Base-by-base conservation (phyloP, 1,140 invertebrate species). In the Pteromalus puparum region DNA sequence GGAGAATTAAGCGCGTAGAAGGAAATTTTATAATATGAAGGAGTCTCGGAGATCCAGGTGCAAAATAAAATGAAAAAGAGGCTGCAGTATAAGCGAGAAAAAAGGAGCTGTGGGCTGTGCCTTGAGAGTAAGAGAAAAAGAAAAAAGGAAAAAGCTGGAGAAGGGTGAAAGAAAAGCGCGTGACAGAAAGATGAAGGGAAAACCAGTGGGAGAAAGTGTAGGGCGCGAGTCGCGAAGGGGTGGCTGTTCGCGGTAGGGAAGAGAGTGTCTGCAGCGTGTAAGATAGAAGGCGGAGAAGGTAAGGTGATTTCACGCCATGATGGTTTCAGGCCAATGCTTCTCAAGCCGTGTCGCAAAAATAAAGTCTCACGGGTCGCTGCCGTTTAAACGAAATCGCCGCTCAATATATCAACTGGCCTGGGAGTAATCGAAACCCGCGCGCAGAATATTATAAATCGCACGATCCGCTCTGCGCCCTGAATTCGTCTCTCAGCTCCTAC, bases 231-330 rank as follows among this genome's bases (percentile, higher is more conserved):
- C 15, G 21, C 6, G 46, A 30, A 79, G 61, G 30, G 34, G 48
- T 12, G 12, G 18, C 13, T 6, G 42, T 78, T 53, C 61, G 74
- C 24, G 61, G 76, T 72, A 34, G 21, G 73, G 18, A 75, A 2
- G 72, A 28, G 53, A 42, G 77, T 75, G 76, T 79, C 79, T 86
- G 84, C 61, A 81, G 42, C 46, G 83, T 85, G 85, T 77, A 67
- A 81, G 87, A 88, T 88, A 87, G 82, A 87, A 84, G 84, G 48
- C 9, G 30, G 76, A 65, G 80, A 68, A 68, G 83, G 86, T 85
- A 86, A 88, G 85, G 77, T 85, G 88, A 90, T 91, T 90, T 90
- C 79, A 90, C 86, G 86, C 84, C 86, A 86, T 34, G 79, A 78
- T 83, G 84, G 83, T 87, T 88, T 88, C 83, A 87, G 86, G 81